Evolutionary conservation across 2,113 vertebrate genomes (phyloP).

Genomic region (Nipponia nippon): DNA sequence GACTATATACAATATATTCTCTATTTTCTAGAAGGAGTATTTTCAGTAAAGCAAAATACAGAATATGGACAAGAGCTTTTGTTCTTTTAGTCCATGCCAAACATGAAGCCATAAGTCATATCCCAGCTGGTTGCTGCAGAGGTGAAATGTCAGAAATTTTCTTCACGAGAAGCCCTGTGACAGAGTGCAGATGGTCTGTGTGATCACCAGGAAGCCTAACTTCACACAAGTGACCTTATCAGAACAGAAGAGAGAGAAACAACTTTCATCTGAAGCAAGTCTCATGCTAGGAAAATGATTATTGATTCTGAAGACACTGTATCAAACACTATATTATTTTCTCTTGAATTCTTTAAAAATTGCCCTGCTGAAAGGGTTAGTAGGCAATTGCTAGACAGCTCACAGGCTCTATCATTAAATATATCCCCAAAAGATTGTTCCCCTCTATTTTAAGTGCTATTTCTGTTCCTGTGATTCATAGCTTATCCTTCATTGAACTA

Average conservation of each 20-base stretch:
- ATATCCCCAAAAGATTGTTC: neutral
- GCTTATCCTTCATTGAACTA: neutral
- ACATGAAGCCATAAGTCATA: neutral
- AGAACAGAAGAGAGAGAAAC: neutral
- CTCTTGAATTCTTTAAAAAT: neutral
- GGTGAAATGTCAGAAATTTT: neutral
- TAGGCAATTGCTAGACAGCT: neutral
- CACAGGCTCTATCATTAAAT: neutral
- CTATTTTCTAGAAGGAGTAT: neutral
- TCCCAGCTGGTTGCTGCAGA: neutral
- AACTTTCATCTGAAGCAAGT: neutral
- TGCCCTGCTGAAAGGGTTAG: neutral
- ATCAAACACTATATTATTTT: neutral
- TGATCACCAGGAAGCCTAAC: neutral
- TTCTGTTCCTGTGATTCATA: neutral
- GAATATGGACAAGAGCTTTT: neutral
- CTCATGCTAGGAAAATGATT: neutral
- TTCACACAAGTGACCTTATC: neutral
- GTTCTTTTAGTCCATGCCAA: neutral
- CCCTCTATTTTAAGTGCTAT: neutral
- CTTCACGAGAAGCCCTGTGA: neutral
- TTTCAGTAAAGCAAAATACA: neutral
- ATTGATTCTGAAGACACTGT: neutral
- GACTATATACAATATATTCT: neutral
- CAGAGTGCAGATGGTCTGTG: neutral